Evolutionary conservation across 1,140 invertebrate genomes (phyloP).

Genomic region (Drosophila nebulosa): DNA sequence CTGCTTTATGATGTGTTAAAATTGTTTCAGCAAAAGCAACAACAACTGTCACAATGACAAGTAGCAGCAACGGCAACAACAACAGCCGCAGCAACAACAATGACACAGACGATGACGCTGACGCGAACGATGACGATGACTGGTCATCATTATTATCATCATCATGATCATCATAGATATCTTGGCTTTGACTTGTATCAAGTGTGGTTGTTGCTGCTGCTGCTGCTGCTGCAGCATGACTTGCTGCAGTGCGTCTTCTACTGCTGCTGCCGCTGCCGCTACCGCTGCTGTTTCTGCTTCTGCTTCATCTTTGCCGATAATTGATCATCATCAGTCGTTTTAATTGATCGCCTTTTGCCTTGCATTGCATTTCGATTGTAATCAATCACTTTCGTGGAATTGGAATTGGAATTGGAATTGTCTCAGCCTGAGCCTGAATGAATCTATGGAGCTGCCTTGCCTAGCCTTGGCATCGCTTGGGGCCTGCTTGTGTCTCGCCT

Average conservation of each 20-base stretch:
- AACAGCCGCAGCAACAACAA: not conserved
- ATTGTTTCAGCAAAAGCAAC: constrained; percentile 49
- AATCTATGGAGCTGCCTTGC: constrained; percentile 28
- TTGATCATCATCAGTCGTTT: constrained; percentile 78
- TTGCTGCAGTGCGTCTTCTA: not conserved
- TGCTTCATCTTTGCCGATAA: constrained; percentile 62
- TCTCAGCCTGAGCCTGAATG: constrained; percentile 40
- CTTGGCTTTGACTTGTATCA: constrained; percentile 50
- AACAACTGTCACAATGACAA: constrained; percentile 40
- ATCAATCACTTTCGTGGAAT: constrained; percentile 78
- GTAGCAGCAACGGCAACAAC: constrained; percentile 9
- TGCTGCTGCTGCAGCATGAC: not conserved
- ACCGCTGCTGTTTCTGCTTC: no score
- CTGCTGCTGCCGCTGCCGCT: not conserved
- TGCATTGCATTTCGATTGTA: constrained; percentile 62
- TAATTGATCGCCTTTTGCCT: constrained; percentile 69
- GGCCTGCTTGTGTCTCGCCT: not conserved
- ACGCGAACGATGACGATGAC: constrained; percentile 47
- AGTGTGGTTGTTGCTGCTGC: constrained; percentile 23
- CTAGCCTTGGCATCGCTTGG: not conserved
- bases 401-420: constrained; percentile 59
- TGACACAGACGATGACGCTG: not conserved
- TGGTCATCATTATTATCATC: constrained; percentile 49
- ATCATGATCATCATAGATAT: constrained; percentile 19
- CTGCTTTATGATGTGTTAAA: constrained; percentile 65